Percentiles rank a stretch among this genome's conserved stretches.
Conservation (phyloP, 2,888 invertebrate species). For the Philopedon plagiatum region DNA sequence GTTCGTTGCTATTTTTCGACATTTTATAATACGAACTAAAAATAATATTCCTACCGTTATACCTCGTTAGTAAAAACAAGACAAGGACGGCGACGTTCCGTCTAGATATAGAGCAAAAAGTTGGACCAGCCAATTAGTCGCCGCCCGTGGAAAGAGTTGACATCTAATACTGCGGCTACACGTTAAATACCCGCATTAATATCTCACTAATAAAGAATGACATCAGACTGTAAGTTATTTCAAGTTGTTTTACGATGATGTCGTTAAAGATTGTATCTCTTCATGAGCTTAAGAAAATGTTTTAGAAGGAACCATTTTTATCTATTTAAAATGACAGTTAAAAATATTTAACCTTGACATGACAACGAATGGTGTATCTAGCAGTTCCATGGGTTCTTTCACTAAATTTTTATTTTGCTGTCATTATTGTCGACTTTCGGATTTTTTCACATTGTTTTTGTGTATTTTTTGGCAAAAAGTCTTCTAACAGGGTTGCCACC, state of each 20-base stretch:
- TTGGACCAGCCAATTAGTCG: conserved; percentile 33
- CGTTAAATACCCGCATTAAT: conserved; percentile 12
- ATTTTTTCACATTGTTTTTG: too few relatives aligned
- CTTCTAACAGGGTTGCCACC: too few relatives aligned
- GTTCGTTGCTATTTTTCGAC: too few relatives aligned
- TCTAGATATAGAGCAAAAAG: conserved; percentile 42
- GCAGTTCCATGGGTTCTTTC: too few relatives aligned
- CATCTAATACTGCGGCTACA: conserved; percentile 29
- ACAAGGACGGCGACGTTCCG: conserved; percentile 36
- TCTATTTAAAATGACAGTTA: too few relatives aligned
- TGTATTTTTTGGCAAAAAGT: too few relatives aligned
- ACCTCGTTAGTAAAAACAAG: conserved; percentile 15
- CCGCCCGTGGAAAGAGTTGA: conserved; percentile 32
- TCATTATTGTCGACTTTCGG: too few relatives aligned
- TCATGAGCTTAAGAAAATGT: neutral
- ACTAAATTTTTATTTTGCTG: too few relatives aligned
- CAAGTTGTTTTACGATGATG: conserved; percentile 17
- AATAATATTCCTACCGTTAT: neutral
- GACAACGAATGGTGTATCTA: too few relatives aligned
- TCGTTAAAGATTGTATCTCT: neutral
- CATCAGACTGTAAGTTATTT: conserved; percentile 30
- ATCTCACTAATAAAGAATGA: conserved; percentile 33
- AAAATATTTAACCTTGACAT: too few relatives aligned
- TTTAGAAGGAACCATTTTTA: too few relatives aligned
- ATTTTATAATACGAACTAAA: neutral